These are phyloP conservation scores for Belonocnema kinseyi DNA, from an alignment of 1,140 invertebrate species.

Conservation along the genomic window DNA sequence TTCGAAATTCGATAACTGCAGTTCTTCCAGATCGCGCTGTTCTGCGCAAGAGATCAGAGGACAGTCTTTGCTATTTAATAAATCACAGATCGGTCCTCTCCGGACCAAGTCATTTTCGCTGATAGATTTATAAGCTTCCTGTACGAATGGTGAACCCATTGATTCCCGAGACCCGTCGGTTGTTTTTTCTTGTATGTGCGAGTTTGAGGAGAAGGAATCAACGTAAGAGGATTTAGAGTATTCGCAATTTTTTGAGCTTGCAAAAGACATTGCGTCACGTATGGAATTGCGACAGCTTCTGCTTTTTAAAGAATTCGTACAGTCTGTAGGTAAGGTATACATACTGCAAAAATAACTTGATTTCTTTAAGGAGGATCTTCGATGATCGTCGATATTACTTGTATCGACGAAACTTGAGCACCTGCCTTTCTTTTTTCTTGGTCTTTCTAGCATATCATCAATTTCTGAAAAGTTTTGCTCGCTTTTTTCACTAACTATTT, in stretches of 20 bases:
- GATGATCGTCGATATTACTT: constrained; percentile 36
- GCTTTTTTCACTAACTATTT: constrained; percentile 74
- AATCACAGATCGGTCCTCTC: constrained; percentile 35
- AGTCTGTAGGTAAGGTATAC: constrained; percentile 60
- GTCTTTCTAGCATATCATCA: constrained; percentile 53
- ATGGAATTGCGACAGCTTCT: constrained; percentile 64
- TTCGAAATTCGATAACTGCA: constrained; percentile 47
- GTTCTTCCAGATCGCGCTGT: constrained; percentile 39
- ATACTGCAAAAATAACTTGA: constrained; percentile 65
- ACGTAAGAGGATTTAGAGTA: constrained; percentile 59
- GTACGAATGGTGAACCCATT: constrained; percentile 42
- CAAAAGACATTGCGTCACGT: constrained; percentile 62
- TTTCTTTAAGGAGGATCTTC: constrained; percentile 40
- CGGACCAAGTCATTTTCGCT: constrained; percentile 28
- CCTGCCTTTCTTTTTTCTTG: constrained; percentile 29
- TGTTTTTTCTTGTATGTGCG: constrained; percentile 51
- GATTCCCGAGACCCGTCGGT: constrained; percentile 48
- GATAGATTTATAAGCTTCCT: constrained; percentile 42
- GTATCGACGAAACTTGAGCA: constrained; percentile 49
- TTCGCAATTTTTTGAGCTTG: constrained; percentile 61
- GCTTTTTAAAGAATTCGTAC: constrained; percentile 52
- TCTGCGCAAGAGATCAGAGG: constrained; percentile 25
- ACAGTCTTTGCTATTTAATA: constrained; percentile 44
- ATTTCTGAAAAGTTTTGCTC: constrained; percentile 71
- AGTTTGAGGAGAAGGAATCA: constrained; percentile 54